Base-by-base conservation (phyloP, 2,888 invertebrate species). In the Lagria hirta region DNA sequence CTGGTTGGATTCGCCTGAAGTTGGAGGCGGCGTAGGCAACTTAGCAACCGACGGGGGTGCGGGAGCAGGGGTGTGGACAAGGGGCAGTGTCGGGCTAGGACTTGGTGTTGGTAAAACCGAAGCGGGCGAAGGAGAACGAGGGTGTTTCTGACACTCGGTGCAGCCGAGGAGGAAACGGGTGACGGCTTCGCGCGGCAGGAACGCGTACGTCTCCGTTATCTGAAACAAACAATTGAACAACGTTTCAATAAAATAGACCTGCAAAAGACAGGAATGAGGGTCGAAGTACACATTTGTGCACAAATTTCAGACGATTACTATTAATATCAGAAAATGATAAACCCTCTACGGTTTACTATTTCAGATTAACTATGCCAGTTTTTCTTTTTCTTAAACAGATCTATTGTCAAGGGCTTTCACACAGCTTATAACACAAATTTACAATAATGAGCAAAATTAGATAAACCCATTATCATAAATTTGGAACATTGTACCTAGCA, bases 121-220 rank as follows among this genome's bases (percentile, higher is more conserved):
- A 0, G 76, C 73, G 1, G 78, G 82, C 43, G 82, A 83, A 34
- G 74, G 75, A 53, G 83, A 84, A 68, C 82, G 79, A 61, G 84
- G 84, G 64, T 84, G 82, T 66, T 88, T 83, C 67, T 90, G 89
- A 73, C 96, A 96, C 73, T 94, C 93, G 24, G 89, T 86, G 72
- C 95, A 96, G 61, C 93, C 91, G 72, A 95, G 84, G 45, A 96
- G 83, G 76, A 96, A 96, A 61, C 92, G 85, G 45, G 96, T 96
- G 68, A 96, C 95, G 32, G 96, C 95, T 74, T 96, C 96, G 43
- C 96, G 84, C 3, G 96, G 96, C 60, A 96, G 79, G 69, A 95
- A 96, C 33, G 94, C 93, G 77, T 92, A 96, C 48, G 91, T 93
- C 75, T 96, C 95, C 35, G 95, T 94, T 66, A 96, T 95, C 96